Evolutionary conservation across 30 jellyfish, hydroid and myxozoan species (phyloP), one percentile per base, ranked within the genome.

Genomic region (Hydractinia echinata): DNA sequence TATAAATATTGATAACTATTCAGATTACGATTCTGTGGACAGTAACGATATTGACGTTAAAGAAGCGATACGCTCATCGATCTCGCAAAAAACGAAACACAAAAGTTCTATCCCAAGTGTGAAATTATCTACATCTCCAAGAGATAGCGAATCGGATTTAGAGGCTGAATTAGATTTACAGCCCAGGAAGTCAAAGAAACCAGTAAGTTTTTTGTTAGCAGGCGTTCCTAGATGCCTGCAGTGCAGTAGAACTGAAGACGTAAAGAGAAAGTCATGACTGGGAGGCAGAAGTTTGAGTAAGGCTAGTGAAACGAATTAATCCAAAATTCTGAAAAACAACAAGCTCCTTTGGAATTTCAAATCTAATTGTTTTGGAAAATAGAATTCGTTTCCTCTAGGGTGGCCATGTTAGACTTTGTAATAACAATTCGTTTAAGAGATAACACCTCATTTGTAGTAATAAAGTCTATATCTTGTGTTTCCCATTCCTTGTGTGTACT

Each of bases 61-160:
- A 77, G 85, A 77, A 30, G 85, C 81, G 10, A 11, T 77, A 10
- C 83, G 85, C 7, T 51, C 79, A n/a, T 8, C 85, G 4, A 51
- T 77, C 39, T 20, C 53, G 16, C 76, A 53, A 52, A 77, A 77
- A 44, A n/a, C 39, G 50, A 10, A 39, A 7, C 18, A 51, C 82
- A 74, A 74, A 74, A 74, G 20, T 66, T 49, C 15, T 19, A 55
- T 58, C 13, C 68, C 48, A 53, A 74, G 67, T 20, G 21, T 14
- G 39, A 48, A 8, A 44, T 10, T 55, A 19, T 18, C 10, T 77
- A 74, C 51, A 48, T 49, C 68, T 48, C 83, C 48, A 53, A 55
- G 21, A 74, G 70, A 50, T 5, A 15, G 50, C 20, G 70, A 50
- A 74, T 48, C 39, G 20, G 83, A 51, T 58, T 64, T 64, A 13